A percentile compares a stretch with the other conserved stretches of the same genome.
Evolutionary conservation across 2,888 invertebrate genomes (phyloP).

Genomic region (Yponomeuta sedellus): DNA sequence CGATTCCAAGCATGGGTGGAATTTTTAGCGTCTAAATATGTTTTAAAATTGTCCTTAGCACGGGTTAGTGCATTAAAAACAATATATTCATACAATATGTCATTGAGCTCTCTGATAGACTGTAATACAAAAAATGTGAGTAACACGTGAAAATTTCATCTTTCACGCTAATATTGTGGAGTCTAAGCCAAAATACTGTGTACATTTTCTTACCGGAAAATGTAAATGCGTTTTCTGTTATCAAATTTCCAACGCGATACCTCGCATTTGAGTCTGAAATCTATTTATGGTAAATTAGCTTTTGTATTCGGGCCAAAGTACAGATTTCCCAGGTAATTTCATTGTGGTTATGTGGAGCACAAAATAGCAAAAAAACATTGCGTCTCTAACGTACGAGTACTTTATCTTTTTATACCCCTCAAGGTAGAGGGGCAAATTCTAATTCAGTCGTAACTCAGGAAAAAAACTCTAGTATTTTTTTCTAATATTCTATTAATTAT

Average conservation of each 20-base stretch:
- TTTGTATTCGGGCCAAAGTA: neutral
- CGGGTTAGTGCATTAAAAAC: too few species aligned
- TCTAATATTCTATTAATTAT: too few species aligned
- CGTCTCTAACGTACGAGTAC: too few species aligned
- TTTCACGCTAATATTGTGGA: neutral
- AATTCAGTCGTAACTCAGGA: too few species aligned
- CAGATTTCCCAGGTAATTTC: neutral
- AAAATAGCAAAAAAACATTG: neutral
- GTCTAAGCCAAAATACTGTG: neutral
- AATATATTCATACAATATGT: too few species aligned
- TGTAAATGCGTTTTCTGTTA: neutral
- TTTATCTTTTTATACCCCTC: too few species aligned
- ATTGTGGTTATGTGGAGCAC: neutral
- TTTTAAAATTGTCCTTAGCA: too few species aligned
- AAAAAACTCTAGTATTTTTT: too few species aligned
- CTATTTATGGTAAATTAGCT: neutral
- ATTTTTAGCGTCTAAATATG: too few species aligned
- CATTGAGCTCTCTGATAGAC: too few species aligned
- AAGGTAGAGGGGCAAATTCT: too few species aligned
- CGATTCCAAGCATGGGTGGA: too few species aligned
- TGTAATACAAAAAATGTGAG: neutral
- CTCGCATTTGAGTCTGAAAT: neutral
- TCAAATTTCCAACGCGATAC: neutral
- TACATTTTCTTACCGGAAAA: neutral
- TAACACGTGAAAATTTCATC: neutral